phyloP scores from a whole-genome alignment of 2,797 vertebrate species.

The Xyrichtys novacula region DNA sequence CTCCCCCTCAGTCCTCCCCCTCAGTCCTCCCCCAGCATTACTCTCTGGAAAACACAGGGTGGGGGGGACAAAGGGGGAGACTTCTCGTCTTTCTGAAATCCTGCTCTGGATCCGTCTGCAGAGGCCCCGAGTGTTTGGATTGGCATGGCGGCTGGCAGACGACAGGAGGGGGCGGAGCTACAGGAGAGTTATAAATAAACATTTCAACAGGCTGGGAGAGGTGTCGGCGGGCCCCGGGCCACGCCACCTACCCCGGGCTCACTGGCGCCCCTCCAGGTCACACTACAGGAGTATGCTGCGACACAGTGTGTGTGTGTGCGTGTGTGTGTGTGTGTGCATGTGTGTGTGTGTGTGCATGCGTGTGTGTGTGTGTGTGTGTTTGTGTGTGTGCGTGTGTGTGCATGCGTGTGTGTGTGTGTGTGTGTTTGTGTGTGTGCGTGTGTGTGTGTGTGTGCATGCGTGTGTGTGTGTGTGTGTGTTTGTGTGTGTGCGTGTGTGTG shows the following conservation, averaged over 20 bases:
- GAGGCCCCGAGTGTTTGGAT: conserved; percentile 87
- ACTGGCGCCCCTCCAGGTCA: conserved; percentile 84
- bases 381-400: too few species aligned
- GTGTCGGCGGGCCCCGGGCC: conserved; percentile 83
- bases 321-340: conserved; percentile 63
- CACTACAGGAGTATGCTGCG: conserved; percentile 87
- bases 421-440: too few species aligned
- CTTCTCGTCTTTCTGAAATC: conserved; percentile 87
- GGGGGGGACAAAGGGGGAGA: conserved; percentile 62
- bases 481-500: too few species aligned
- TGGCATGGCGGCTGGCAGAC: conserved; percentile 86
- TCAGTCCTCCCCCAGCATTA: conserved; percentile 74
- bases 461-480: too few species aligned
- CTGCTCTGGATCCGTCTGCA: conserved; percentile 82
- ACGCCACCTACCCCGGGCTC: conserved; percentile 78
- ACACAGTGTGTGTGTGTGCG: conserved; percentile 78
- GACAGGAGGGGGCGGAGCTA: conserved; percentile 82
- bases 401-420: too few species aligned
- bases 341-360: conserved; percentile 69
- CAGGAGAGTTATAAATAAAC: conserved; percentile 90
- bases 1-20: conserved; percentile 6
- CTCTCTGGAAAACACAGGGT: conserved; percentile 71
- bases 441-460: too few species aligned
- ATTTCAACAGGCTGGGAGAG: conserved; percentile 88
- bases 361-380: conserved; percentile 69